phyloP scores from a whole-genome alignment of 2,797 vertebrate genomes.

The Alfaro cultratus region DNA sequence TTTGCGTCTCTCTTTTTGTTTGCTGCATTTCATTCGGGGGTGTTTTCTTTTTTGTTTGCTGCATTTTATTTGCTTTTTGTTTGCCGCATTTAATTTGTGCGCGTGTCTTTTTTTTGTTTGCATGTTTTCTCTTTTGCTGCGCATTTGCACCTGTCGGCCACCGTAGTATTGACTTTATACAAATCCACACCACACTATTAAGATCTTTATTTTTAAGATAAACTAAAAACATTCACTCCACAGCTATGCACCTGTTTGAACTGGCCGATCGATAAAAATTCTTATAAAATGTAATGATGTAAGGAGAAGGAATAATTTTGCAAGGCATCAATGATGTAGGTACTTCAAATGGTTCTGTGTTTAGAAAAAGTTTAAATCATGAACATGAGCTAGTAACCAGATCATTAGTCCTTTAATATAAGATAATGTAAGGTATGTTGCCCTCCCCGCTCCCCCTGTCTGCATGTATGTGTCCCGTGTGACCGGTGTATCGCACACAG shows the following conservation, averaged over 20 bases:
- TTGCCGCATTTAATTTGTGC: too few species aligned
- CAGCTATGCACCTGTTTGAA: background rate
- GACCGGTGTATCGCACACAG: slow-evolving; percentile 65
- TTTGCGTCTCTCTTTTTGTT: too few species aligned
- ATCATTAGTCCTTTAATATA: slow-evolving; percentile 43
- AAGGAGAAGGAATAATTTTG: background rate
- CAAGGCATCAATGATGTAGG: slow-evolving; percentile 5
- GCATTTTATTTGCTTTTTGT: too few species aligned
- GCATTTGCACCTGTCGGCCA: too few species aligned
- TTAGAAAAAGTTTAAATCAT: slow-evolving; percentile 49
- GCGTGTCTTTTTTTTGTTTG: too few species aligned
- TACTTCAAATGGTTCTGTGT: slow-evolving; percentile 28
- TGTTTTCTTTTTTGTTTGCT: too few species aligned
- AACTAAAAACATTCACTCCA: background rate
- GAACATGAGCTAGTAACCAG: slow-evolving; percentile 53
- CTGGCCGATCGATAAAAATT: background rate
- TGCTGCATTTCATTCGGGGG: too few species aligned
- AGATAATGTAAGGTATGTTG: slow-evolving; percentile 21
- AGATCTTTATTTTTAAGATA: background rate
- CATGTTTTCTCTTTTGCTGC: too few species aligned
- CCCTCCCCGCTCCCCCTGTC: background rate
- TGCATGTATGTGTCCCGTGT: slow-evolving; percentile 39
- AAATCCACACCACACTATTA: background rate
- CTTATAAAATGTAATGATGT: background rate
- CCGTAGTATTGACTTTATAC: background rate